phyloP scores from a whole-genome alignment of 2,797 vertebrate species.

The Cirrhinus molitorella region DNA sequence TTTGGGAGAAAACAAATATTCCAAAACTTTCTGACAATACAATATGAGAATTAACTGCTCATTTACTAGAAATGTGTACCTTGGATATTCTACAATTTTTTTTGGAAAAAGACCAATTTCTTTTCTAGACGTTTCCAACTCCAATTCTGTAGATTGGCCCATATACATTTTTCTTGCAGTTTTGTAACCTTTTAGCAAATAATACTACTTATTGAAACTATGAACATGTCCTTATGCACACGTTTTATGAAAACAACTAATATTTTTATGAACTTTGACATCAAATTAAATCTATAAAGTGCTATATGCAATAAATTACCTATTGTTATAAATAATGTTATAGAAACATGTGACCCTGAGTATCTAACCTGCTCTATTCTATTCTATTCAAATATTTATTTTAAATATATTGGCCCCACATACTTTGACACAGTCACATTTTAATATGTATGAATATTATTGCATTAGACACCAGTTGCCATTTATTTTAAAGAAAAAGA shows the following conservation, averaged over 20 bases:
- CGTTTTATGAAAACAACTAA: slow-evolving; percentile 5
- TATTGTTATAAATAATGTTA: neutral
- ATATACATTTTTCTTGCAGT: no score
- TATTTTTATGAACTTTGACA: neutral
- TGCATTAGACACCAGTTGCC: neutral
- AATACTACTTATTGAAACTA: neutral
- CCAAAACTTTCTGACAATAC: no score
- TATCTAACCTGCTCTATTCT: neutral
- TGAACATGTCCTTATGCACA: neutral
- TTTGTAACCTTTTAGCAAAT: neutral
- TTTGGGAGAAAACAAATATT: no score
- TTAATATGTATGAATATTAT: neutral
- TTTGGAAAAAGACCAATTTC: no score
- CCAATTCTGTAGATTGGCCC: no score
- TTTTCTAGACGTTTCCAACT: no score
- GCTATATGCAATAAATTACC: neutral
- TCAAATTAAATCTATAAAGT: neutral
- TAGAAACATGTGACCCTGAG: neutral
- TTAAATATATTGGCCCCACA: neutral
- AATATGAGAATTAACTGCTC: no score
- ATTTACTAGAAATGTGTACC: no score
- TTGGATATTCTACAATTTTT: no score
- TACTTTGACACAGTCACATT: neutral
- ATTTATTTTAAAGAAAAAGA: neutral
- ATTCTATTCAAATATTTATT: neutral